Evolutionary conservation across 2,113 vertebrate species (phyloP), one percentile per base, ranked within the genome.

Genomic region (Semnornis frantzii): DNA sequence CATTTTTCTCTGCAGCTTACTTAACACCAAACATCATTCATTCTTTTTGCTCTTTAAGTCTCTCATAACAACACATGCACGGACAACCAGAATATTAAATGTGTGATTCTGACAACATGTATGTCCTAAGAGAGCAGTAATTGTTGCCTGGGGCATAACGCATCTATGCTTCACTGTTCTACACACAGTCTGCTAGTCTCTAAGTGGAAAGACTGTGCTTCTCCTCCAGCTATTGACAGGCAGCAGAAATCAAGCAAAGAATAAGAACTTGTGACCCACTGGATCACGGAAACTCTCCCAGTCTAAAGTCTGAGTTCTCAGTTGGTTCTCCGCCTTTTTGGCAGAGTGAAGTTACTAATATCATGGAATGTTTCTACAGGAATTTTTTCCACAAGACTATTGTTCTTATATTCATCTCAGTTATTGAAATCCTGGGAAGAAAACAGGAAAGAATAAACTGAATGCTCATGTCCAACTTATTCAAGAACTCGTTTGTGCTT

Each of bases 161-260:
- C 15, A 71, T 54, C 31, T 68, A 1, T 25, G 12, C 71, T 93
- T 50, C 20, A 33, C 37, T 86, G 15, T 62, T 70, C 63, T 70
- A 81, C 18, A 82, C 82, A 90, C 69, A 94, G 74, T 65, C 87
- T 63, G 28, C 27, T 88, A 83, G 33, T 46, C 60, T 70, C 28
- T 84, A 94, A 91, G 64, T 62, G 17, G 69, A 92, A 83, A 83
- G 58, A 93, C 94, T 92, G 37, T 85, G 93, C 62, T 93, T 90
- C 92, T 37, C 42, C 62, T 64, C 95, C 90, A 75, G 44, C 93
- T 95, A 93, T 95, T 97, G 88, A 97, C 87, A 96, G 95, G 96
- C 96, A 96, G 96, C 95, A 96, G 94, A 95, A 82, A 97, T 96
- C 96, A 97, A 96, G 96, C 83, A 96, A 96, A 97, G 96, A 97